These are phyloP conservation scores for Glaucidium brasilianum DNA, from an alignment of 2,113 vertebrate species.

Conservation along the genomic window DNA sequence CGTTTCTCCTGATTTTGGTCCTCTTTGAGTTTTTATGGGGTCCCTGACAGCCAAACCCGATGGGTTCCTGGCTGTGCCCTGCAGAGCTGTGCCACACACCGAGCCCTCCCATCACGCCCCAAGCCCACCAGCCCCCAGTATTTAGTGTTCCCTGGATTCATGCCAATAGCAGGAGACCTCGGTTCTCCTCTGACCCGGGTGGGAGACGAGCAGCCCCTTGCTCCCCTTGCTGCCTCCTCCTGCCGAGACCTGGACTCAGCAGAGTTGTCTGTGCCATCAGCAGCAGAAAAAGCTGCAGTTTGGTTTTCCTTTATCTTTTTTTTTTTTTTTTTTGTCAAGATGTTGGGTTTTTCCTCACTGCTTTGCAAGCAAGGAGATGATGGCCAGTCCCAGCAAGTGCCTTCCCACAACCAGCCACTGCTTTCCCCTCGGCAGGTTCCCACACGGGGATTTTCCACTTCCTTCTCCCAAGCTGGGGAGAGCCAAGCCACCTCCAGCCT, in stretches of 20 bases:
- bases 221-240: not conserved
- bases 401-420: not conserved
- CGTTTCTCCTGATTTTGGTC: not conserved
- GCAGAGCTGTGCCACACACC: rapidly evolving
- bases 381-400: not conserved
- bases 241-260: not conserved
- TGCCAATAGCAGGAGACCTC: not conserved
- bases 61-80: rapidly evolving
- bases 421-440: not conserved
- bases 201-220: not conserved
- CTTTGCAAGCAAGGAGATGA: not conserved
- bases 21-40: rapidly evolving
- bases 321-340: not conserved
- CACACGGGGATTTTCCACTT: rapidly evolving
- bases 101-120: not conserved
- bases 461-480: not conserved
- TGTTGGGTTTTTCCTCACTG: not conserved
- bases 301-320: not conserved
- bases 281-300: not conserved
- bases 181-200: rapidly evolving
- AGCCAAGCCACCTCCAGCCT: not conserved
- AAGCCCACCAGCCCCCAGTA: rapidly evolving
- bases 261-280: rapidly evolving
- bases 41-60: not conserved
- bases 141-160: not conserved